Conservation (phyloP, 1,140 invertebrate genomes). For the Akabosia matsudoensis region DNA sequence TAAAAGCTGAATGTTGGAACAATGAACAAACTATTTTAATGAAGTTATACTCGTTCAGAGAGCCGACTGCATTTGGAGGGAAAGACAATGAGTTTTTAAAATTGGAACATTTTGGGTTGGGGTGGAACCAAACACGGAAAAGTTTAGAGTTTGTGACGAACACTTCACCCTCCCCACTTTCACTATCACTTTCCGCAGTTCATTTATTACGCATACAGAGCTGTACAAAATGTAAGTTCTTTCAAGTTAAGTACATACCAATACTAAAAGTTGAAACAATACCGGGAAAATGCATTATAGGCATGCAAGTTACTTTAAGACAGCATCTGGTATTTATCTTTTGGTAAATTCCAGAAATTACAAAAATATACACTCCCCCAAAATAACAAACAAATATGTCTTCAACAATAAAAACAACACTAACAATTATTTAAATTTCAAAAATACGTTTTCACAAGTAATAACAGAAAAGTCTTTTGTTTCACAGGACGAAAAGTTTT, state of each 20-base stretch:
- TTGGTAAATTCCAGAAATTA: not conserved
- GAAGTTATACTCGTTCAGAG: slow-evolving; percentile 19
- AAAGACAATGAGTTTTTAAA: not conserved
- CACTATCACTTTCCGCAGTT: too few relatives aligned
- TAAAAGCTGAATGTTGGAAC: too few relatives aligned
- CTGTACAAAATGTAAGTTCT: too few relatives aligned
- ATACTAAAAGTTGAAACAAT: too few relatives aligned
- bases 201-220: too few relatives aligned
- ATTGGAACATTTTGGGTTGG: slow-evolving; percentile 6
- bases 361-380: not conserved
- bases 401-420: not conserved
- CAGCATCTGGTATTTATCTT: not conserved
- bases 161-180: too few relatives aligned
- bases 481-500: not conserved
- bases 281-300: too few relatives aligned
- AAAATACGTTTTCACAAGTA: slow-evolving; percentile 1
- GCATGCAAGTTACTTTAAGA: too few relatives aligned
- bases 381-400: not conserved
- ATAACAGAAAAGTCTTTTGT: not conserved
- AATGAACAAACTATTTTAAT: not conserved
- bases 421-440: not conserved
- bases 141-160: not conserved
- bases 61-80: not conserved
- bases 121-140: slow-evolving; percentile 10
- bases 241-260: too few relatives aligned